phyloP scores from a whole-genome alignment of 2,113 vertebrate genomes.

The Brienomyrus brachyistius region DNA sequence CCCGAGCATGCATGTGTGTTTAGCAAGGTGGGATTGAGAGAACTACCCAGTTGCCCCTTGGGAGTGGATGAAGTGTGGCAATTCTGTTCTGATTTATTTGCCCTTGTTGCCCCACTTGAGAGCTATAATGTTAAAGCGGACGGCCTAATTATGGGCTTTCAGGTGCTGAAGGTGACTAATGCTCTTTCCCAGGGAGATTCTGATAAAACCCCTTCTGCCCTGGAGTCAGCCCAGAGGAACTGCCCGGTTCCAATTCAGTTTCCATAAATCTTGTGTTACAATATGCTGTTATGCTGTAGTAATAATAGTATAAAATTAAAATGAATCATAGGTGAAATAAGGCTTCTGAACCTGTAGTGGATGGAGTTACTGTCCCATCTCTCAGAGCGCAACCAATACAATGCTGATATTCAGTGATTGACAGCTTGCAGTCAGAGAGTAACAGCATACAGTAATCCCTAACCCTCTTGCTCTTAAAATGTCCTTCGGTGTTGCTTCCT shows the following conservation, averaged over 20 bases:
- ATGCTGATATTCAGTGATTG: not conserved
- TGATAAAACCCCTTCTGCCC: not conserved
- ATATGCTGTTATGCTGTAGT: not conserved
- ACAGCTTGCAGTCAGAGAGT: not conserved
- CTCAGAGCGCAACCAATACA: not conserved
- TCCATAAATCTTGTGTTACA: not conserved
- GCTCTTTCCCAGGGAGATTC: constrained; percentile 15
- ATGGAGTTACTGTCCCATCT: not conserved
- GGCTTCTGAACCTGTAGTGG: not conserved
- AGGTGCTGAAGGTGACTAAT: constrained; percentile 20
- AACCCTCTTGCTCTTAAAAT: not conserved
- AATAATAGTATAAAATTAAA: not conserved
- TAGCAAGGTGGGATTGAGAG: too few relatives aligned
- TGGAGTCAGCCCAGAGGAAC: not conserved
- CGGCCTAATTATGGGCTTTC: constrained; percentile 42
- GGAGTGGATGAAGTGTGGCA: too few relatives aligned
- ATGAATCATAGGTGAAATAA: not conserved
- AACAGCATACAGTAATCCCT: not conserved
- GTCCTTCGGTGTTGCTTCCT: too few relatives aligned
- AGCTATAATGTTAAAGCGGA: constrained; percentile 22
- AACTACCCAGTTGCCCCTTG: too few relatives aligned
- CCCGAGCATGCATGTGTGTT: too few relatives aligned
- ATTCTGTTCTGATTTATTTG: not conserved
- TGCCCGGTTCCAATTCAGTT: not conserved
- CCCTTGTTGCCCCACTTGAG: constrained; percentile 6